A percentile compares a stretch with the other conserved stretches of the same genome.
These are phyloP conservation scores for Neolamprologus hecqui DNA, from an alignment of 2,113 vertebrate species.

Conservation along the genomic window DNA sequence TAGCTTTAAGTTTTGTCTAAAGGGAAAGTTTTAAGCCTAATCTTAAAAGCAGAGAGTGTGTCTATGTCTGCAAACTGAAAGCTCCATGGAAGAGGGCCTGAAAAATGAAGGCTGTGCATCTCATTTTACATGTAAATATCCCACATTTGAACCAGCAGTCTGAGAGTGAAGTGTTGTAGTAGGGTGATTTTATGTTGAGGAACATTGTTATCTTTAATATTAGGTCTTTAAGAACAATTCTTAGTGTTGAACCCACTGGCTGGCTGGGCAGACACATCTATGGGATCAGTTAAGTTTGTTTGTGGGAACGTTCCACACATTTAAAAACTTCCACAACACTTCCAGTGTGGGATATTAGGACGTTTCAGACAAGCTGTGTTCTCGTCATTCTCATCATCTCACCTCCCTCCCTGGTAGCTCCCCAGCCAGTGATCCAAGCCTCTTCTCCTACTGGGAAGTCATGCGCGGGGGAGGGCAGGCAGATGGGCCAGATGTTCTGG, in stretches of 20 bases:
- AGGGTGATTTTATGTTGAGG: neutral
- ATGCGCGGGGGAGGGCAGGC: constrained; percentile 52
- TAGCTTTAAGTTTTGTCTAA: neutral
- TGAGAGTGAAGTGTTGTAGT: neutral
- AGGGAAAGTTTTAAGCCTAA: neutral
- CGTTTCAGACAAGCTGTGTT: fast-evolving
- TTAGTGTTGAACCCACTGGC: neutral
- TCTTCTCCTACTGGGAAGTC: constrained; percentile 45
- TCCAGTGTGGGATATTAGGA: neutral
- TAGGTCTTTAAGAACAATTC: neutral
- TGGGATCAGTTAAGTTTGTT: neutral
- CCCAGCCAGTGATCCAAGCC: constrained; percentile 71
- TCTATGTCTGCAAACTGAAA: neutral
- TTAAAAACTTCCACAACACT: fast-evolving
- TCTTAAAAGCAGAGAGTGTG: neutral
- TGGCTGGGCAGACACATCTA: neutral
- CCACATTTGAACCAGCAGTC: neutral
- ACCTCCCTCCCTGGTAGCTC: constrained; percentile 56
- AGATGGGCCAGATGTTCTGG: constrained; percentile 67
- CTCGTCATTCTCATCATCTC: neutral
- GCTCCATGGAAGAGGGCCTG: neutral
- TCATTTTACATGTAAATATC: neutral
- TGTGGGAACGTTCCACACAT: neutral
- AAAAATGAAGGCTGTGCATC: neutral
- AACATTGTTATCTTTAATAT: neutral